Conservation (phyloP, 2,113 vertebrate genomes). For the Megaceryle maxima region DNA sequence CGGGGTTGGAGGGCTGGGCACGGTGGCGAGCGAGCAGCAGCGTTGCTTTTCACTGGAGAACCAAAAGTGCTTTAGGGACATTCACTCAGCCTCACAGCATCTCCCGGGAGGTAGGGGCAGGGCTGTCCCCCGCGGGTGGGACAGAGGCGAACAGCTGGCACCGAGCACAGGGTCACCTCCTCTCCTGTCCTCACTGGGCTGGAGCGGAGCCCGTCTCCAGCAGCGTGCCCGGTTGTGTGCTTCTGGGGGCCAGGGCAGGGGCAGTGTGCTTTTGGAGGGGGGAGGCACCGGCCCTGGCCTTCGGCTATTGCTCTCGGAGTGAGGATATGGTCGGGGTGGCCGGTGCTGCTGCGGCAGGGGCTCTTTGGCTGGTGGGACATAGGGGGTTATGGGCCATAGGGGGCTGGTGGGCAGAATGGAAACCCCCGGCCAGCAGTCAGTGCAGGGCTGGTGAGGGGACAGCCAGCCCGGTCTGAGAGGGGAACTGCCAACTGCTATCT, state of each 20-base stretch:
- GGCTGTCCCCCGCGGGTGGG: neutral
- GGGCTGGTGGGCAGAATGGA: neutral
- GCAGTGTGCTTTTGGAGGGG: conserved; percentile 24
- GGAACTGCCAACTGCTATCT: neutral
- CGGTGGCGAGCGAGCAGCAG: neutral
- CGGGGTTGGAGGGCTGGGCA: neutral
- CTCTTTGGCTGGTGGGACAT: conserved; percentile 40
- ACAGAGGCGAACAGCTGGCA: neutral
- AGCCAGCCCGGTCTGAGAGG: neutral
- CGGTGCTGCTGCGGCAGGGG: rapidly evolving
- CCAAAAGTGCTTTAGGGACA: conserved; percentile 40
- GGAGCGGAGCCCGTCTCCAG: neutral
- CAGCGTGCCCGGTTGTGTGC: neutral
- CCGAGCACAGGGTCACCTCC: neutral
- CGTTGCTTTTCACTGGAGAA: neutral
- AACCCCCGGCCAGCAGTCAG: neutral
- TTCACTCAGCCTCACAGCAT: conserved; percentile 56
- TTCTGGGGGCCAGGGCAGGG: neutral
- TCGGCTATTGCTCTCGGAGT: conserved; percentile 39
- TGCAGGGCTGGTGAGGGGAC: neutral
- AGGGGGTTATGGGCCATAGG: neutral
- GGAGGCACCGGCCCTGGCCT: neutral
- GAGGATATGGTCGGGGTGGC: neutral
- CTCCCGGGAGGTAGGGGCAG: conserved; percentile 59
- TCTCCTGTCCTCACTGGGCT: neutral